These are phyloP conservation scores for Austrolebias charrua DNA, from an alignment of 2,797 vertebrate species.

Conservation along the genomic window DNA sequence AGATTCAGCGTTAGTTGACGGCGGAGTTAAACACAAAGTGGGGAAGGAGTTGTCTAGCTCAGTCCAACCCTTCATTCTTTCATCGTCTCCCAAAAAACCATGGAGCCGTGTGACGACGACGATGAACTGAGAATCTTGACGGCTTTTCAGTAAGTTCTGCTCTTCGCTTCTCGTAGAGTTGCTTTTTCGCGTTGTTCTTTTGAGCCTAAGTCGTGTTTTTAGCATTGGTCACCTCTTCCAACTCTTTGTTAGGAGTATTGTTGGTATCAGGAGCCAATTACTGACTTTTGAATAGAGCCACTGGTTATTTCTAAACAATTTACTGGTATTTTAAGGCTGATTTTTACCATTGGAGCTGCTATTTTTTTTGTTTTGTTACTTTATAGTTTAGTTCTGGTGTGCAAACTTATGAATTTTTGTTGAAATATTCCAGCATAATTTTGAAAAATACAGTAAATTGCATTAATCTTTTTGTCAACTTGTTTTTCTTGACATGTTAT, in stretches of 20 bases:
- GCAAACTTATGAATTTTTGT: no score
- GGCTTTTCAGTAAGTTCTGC: slow-evolving; percentile 85
- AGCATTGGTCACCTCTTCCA: neutral
- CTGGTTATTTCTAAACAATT: neutral
- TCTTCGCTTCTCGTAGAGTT: neutral
- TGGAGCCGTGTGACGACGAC: slow-evolving; percentile 79
- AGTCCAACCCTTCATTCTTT: slow-evolving; percentile 43
- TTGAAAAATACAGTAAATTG: no score
- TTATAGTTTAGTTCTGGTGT: no score
- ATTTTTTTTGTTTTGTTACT: neutral
- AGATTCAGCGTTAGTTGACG: slow-evolving; percentile 52
- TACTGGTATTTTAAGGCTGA: neutral
- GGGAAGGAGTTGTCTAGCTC: slow-evolving; percentile 49
- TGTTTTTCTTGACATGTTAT: no score
- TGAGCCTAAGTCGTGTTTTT: slow-evolving; percentile 9
- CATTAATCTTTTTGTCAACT: no score
- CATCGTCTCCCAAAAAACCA: slow-evolving; percentile 60
- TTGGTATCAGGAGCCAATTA: neutral
- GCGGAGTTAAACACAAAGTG: slow-evolving; percentile 43
- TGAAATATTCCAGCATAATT: no score
- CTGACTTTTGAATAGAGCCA: slow-evolving; percentile 8
- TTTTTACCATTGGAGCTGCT: no score
- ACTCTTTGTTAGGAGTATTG: slow-evolving; percentile 5
- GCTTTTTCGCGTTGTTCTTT: neutral
- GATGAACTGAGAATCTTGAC: slow-evolving; percentile 82